These are phyloP conservation scores for Axis porcinus DNA, from an alignment of 2,113 vertebrate genomes.

Conservation along the genomic window DNA sequence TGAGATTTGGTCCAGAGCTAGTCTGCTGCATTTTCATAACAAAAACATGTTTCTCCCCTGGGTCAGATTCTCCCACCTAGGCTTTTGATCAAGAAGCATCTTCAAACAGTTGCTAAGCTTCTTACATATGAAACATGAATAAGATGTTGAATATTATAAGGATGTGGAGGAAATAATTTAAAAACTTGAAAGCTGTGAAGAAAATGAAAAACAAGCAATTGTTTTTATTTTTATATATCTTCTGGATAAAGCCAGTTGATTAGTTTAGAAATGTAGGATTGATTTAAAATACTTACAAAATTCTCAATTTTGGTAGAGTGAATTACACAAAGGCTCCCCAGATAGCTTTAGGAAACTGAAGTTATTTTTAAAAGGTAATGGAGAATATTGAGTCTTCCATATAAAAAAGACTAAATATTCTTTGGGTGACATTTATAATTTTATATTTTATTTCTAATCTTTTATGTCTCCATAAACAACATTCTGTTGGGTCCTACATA, in stretches of 20 bases:
- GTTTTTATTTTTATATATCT: background rate
- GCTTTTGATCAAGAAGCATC: background rate
- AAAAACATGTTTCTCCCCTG: background rate
- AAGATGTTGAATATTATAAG: background rate
- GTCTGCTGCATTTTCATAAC: background rate
- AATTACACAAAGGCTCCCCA: background rate
- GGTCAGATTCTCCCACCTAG: background rate
- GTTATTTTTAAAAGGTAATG: background rate
- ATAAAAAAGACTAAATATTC: background rate
- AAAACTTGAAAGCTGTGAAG: background rate
- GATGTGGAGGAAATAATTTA: background rate
- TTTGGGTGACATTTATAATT: background rate
- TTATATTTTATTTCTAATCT: background rate
- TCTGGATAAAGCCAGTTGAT: constrained; percentile 26
- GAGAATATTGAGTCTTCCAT: background rate
- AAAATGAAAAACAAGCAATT: constrained; percentile 7
- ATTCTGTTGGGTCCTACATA: background rate
- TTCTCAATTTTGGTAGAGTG: background rate
- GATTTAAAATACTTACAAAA: constrained; percentile 5
- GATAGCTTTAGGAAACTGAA: background rate
- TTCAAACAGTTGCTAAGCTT: background rate
- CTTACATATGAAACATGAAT: background rate
- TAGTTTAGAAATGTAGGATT: background rate
- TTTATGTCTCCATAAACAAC: background rate
- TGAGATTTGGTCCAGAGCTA: background rate